phyloP scores from a whole-genome alignment of 35 echinoderm and acorn worm genomes.

The Heliocidaris erythrogramma region DNA sequence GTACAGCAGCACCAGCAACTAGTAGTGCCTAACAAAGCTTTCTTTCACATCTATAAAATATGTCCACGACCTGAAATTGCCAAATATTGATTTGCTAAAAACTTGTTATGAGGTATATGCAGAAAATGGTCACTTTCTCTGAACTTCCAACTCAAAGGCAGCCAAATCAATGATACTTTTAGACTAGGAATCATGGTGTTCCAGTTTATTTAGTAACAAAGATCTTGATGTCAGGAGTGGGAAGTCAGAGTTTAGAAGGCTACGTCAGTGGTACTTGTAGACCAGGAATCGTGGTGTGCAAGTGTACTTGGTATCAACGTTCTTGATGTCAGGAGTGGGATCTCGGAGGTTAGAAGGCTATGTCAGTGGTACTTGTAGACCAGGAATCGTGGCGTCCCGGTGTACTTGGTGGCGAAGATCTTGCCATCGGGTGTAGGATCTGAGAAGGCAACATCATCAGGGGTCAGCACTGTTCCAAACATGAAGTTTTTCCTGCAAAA shows the following conservation, averaged over 20 bases:
- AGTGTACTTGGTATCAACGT: slow-evolving; percentile 71
- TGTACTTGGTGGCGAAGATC: slow-evolving; percentile 79
- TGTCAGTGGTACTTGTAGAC: slow-evolving; percentile 89
- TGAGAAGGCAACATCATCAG: slow-evolving; percentile 83
- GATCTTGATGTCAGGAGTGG: no score
- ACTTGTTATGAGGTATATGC: no score
- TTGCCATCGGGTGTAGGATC: slow-evolving; percentile 95
- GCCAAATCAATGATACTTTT: neutral
- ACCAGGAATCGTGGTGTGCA: slow-evolving; percentile 76
- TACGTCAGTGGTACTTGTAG: slow-evolving; percentile 77
- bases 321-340: slow-evolving; percentile 84
- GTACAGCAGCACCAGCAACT: no score
- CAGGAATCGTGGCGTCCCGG: slow-evolving; percentile 69
- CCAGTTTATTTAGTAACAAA: no score
- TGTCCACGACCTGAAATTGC: no score
- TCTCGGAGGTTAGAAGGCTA: slow-evolving; percentile 44
- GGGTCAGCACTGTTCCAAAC: slow-evolving; percentile 75
- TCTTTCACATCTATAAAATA: no score
- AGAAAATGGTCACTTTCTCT: no score
- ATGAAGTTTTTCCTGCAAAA: slow-evolving; percentile 80
- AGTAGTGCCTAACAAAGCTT: no score
- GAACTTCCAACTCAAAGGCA: no score
- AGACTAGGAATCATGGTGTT: neutral
- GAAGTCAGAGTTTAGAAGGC: neutral
- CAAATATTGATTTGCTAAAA: no score